Percentiles rank a stretch among this genome's conserved stretches.
These are phyloP conservation scores for Phacellophora camtschatica DNA, from an alignment of 30 jellyfish, hydroid and myxozoan species.

Conservation along the genomic window DNA sequence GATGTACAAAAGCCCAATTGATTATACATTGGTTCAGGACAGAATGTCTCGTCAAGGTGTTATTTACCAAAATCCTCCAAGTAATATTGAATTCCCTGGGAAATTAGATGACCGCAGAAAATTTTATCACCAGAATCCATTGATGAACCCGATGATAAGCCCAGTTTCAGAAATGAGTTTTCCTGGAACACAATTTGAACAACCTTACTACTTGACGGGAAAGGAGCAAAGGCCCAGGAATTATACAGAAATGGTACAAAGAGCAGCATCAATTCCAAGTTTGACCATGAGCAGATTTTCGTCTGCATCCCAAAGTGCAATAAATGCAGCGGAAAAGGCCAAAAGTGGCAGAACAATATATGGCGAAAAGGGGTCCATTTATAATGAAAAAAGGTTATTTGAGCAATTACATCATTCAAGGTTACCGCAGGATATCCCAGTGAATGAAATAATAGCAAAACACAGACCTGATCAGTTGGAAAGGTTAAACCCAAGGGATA, in stretches of 20 bases:
- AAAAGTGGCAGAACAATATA: neutral
- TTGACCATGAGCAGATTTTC: slow-evolving; percentile 25
- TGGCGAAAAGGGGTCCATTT: neutral
- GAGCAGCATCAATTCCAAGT: slow-evolving; percentile 87
- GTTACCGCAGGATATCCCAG: neutral
- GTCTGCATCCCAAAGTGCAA: neutral
- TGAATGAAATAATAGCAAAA: neutral
- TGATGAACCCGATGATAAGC: neutral
- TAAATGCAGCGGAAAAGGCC: neutral
- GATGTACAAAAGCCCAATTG: neutral
- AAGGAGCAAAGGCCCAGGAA: slow-evolving; percentile 64
- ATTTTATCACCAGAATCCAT: slow-evolving; percentile 1
- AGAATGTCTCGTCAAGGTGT: slow-evolving; percentile 2
- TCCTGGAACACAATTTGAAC: neutral
- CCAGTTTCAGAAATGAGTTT: neutral
- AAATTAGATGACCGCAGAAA: neutral
- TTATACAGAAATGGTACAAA: slow-evolving; percentile 51
- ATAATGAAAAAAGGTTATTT: neutral
- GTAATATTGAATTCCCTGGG: neutral
- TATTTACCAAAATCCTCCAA: neutral
- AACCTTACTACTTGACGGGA: slow-evolving; percentile 7
- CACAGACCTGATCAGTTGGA: neutral
- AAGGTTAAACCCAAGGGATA: neutral
- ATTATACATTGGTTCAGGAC: neutral
- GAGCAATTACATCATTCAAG: neutral